These are phyloP conservation scores for Hyla sarda DNA, from an alignment of 2,113 vertebrate species.

Conservation along the genomic window DNA sequence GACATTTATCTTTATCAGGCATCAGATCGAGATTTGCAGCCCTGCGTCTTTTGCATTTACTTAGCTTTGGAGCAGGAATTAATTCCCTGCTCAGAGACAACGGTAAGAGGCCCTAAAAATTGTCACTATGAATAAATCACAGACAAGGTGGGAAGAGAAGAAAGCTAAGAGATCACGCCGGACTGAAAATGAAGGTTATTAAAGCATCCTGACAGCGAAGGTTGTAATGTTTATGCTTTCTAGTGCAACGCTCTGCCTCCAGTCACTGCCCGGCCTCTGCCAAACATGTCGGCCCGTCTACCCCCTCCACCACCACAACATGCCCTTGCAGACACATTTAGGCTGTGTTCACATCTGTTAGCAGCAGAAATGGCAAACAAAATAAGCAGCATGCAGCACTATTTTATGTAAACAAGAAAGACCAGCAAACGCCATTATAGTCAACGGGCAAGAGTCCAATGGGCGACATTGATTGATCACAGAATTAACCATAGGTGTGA, in stretches of 20 bases:
- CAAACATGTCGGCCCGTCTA: not conserved
- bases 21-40: constrained; percentile 45
- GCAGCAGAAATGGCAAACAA: no score
- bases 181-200: constrained; percentile 56
- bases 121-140: constrained; percentile 56
- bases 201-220: constrained; percentile 51
- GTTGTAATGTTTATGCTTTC: constrained; percentile 48
- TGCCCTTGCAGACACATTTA: no score
- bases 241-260: not conserved
- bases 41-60: constrained; percentile 45
- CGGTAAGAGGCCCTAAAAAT: constrained; percentile 38
- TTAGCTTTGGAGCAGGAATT: constrained; percentile 43
- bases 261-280: not conserved
- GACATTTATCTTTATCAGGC: constrained; percentile 52
- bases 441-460: no score
- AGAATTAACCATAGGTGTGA: no score
- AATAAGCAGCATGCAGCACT: no score
- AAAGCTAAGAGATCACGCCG: constrained; percentile 6
- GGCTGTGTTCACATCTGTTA: no score
- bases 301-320: not conserved
- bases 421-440: no score
- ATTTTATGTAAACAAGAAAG: no score
- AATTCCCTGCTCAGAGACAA: constrained; percentile 52
- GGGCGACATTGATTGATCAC: no score
- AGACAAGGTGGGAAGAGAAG: constrained; percentile 43